Conservation (phyloP, 2,113 vertebrate species). For the Echinops telfairi region DNA sequence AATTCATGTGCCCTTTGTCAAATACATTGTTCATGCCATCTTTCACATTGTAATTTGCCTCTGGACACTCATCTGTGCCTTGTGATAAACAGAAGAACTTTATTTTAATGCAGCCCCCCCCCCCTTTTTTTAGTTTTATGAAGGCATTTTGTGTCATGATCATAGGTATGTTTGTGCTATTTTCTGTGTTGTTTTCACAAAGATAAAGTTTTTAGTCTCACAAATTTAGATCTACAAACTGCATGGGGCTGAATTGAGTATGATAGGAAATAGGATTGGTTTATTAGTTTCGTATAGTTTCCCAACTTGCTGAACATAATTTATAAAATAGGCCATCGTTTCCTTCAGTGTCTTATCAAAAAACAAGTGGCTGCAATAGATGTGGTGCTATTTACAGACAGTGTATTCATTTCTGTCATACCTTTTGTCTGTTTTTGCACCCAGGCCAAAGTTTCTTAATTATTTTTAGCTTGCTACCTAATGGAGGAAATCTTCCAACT, state of each 20-base stretch:
- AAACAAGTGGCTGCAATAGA: neutral
- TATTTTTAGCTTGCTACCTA: neutral
- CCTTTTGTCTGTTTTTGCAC: neutral
- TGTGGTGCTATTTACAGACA: neutral
- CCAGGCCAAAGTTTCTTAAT: neutral
- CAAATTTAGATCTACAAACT: neutral
- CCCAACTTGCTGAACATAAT: neutral
- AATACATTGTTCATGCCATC: neutral
- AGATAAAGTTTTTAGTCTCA: neutral
- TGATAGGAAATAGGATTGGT: neutral
- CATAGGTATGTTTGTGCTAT: neutral
- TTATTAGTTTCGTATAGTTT: neutral
- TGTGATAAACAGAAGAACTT: slow-evolving; percentile 7
- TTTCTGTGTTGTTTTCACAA: neutral
- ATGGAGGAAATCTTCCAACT: neutral
- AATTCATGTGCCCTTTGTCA: neutral
- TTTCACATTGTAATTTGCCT: neutral
- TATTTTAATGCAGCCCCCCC: neutral
- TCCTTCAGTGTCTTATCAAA: neutral
- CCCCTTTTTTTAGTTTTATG: neutral
- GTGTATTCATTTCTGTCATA: neutral
- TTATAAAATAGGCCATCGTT: neutral
- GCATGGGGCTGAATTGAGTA: neutral
- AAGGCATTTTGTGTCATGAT: neutral
- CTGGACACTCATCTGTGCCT: neutral